These are phyloP conservation scores for Dasypolia templi DNA, from an alignment of 2,888 invertebrate genomes.

Conservation along the genomic window DNA sequence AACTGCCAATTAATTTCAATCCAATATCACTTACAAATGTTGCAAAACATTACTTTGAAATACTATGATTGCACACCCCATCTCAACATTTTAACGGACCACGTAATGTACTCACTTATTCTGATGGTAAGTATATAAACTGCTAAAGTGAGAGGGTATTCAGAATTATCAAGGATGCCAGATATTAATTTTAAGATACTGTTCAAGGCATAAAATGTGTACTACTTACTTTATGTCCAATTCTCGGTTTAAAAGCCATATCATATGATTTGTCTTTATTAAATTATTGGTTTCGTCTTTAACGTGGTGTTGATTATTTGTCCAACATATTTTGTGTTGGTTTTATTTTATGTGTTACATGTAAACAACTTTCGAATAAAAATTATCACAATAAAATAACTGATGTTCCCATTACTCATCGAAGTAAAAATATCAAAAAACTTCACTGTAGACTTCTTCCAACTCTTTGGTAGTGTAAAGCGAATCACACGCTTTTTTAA, in stretches of 20 bases:
- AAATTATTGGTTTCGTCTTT: conserved; percentile 45
- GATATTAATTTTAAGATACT: conserved; percentile 55
- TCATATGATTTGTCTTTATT: conserved; percentile 54
- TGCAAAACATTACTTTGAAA: conserved; percentile 55
- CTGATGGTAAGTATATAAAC: conserved; percentile 51
- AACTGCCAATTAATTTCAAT: conserved; percentile 62
- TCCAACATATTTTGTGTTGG: conserved; percentile 10
- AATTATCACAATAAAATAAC: conserved; percentile 6
- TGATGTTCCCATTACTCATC: conserved; percentile 24
- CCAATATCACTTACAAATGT: conserved; percentile 55
- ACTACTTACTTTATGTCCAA: conserved; percentile 23
- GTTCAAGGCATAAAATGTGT: conserved; percentile 41
- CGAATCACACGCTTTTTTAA: background rate
- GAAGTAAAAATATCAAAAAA: background rate
- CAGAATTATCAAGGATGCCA: conserved; percentile 54
- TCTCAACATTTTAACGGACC: conserved; percentile 45
- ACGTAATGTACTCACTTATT: conserved; percentile 31
- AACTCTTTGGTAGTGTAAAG: background rate
- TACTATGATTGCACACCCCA: conserved; percentile 47
- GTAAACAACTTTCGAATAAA: conserved; percentile 17
- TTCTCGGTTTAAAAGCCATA: conserved; percentile 41
- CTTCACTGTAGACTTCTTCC: background rate
- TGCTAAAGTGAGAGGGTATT: conserved; percentile 57
- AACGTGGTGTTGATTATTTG: conserved; percentile 30
- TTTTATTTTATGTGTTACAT: conserved; percentile 19